Evolutionary conservation across 1,140 invertebrate genomes (phyloP).

Genomic region (Bombus vancouverensis): DNA sequence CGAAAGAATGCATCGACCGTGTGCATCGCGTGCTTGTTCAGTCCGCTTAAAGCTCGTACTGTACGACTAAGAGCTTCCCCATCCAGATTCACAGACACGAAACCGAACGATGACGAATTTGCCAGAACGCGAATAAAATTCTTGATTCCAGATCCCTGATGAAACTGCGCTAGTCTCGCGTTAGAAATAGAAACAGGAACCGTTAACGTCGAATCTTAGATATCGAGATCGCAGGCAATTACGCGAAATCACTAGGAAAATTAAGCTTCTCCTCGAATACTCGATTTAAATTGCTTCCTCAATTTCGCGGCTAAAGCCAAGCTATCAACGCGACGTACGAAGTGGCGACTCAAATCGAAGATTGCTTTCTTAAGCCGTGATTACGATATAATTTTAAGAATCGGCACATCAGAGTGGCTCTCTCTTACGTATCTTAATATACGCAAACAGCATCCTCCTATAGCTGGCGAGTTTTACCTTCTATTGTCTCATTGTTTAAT

Average conservation of each 20-base stretch:
- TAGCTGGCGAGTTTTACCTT: background rate
- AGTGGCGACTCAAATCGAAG: conserved; percentile 30
- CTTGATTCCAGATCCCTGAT: background rate
- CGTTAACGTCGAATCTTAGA: background rate
- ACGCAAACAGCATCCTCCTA: background rate
- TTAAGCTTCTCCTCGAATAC: conserved; percentile 59
- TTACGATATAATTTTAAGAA: background rate
- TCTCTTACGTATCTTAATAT: background rate
- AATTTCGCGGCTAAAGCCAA: conserved; percentile 48
- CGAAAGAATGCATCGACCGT: conserved; percentile 25
- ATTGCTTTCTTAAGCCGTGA: conserved; percentile 5
- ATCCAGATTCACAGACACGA: background rate
- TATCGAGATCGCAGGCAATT: conserved; percentile 3
- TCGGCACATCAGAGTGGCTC: background rate
- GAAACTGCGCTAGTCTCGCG: background rate
- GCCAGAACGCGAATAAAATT: background rate
- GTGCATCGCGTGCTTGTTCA: conserved; percentile 16
- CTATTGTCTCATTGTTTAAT: background rate
- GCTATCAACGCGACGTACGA: background rate
- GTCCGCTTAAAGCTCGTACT: conserved; percentile 3
- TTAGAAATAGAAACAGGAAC: background rate
- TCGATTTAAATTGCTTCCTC: conserved; percentile 74
- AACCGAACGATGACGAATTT: background rate
- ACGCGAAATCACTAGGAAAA: conserved; percentile 14
- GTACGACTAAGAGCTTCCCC: background rate